These are phyloP conservation scores for Muscicapa comitata DNA, from an alignment of 2,797 vertebrate species.

Conservation along the genomic window DNA sequence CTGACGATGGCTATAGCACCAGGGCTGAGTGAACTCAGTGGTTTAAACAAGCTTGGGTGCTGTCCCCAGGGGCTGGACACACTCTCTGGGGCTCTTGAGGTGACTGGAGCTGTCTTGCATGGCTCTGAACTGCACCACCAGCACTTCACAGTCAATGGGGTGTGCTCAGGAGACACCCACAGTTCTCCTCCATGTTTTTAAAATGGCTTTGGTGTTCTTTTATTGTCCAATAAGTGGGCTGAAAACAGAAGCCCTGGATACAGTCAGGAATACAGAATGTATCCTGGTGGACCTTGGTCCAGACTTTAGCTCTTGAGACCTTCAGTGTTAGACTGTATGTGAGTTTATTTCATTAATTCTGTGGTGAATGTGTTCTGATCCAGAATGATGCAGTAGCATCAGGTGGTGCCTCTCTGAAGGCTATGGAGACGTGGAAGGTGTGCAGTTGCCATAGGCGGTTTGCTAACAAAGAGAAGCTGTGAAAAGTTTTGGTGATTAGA, in stretches of 20 bases:
- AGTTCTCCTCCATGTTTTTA: neutral
- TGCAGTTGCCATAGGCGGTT: neutral
- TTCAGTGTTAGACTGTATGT: neutral
- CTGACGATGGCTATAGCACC: accelerated
- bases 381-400: neutral
- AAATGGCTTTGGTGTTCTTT: neutral
- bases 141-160: accelerated
- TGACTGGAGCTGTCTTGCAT: neutral
- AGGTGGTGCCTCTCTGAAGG: neutral
- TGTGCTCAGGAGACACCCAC: neutral
- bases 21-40: accelerated
- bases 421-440: neutral
- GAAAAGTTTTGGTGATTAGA: neutral
- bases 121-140: neutral
- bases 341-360: neutral
- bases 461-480: neutral
- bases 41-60: accelerated
- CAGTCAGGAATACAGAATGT: accelerated
- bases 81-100: neutral
- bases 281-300: neutral
- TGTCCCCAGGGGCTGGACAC: accelerated
- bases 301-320: neutral
- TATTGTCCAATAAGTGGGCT: neutral
- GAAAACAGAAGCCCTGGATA: neutral
- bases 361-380: neutral